phyloP scores from a whole-genome alignment of 2,113 vertebrate genomes.

The Paratilapia polleni region DNA sequence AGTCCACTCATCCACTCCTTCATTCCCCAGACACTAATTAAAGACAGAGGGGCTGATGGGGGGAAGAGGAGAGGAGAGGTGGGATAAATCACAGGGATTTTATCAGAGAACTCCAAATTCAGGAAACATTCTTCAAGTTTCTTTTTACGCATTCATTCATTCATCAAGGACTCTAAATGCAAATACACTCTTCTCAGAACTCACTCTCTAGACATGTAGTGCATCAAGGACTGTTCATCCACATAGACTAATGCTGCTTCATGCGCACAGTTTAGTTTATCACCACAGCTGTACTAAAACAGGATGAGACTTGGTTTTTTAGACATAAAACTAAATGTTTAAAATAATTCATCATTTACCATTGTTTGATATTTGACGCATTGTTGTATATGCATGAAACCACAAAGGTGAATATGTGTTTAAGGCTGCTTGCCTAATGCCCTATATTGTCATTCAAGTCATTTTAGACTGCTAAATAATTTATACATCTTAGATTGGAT shows the following conservation, averaged over 20 bases:
- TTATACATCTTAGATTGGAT: conserved; percentile 80
- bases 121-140: conserved; percentile 66
- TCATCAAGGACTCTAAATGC: conserved; percentile 62
- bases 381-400: conserved; percentile 19
- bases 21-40: conserved; percentile 84
- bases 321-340: conserved; percentile 9
- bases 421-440: conserved; percentile 42
- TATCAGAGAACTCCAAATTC: conserved; percentile 65
- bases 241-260: background rate
- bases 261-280: background rate
- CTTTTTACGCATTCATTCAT: conserved; percentile 63
- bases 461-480: conserved; percentile 81
- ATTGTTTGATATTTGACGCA: conserved; percentile 1
- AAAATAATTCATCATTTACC: conserved; percentile 7
- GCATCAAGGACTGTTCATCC: background rate
- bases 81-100: conserved; percentile 73
- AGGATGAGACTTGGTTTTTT: background rate
- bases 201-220: conserved; percentile 1
- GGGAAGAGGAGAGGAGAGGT: conserved; percentile 35
- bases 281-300: background rate
- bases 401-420: conserved; percentile 53
- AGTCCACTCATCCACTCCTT: conserved; percentile 79
- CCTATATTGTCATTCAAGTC: conserved; percentile 81
- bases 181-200: conserved; percentile 31
- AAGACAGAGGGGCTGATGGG: conserved; percentile 72